A percentile compares a stretch with the other conserved stretches of the same genome.
These are phyloP conservation scores for Blastobasis adustella DNA, from an alignment of 2,888 invertebrate genomes.

Conservation along the genomic window DNA sequence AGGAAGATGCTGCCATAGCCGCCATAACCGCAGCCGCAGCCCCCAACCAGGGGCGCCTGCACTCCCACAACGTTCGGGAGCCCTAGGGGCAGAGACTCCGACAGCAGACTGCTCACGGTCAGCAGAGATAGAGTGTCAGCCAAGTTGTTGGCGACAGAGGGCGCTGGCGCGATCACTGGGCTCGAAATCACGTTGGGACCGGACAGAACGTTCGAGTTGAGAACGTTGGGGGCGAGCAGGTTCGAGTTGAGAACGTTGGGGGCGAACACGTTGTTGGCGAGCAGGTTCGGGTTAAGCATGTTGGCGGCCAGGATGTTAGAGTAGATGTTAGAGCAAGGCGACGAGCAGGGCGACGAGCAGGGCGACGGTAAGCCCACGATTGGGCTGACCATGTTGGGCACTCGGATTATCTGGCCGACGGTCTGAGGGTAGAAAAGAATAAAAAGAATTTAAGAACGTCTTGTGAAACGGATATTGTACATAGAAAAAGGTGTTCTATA, in stretches of 20 bases:
- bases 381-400: too few relatives aligned
- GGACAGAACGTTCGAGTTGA: not conserved
- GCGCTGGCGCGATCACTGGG: constrained; percentile 7
- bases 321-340: too few relatives aligned
- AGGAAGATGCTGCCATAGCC: not conserved
- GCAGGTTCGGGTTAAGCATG: not conserved
- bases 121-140: constrained; percentile 55
- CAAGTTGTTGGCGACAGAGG: constrained; percentile 39
- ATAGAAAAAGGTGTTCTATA: too few relatives aligned
- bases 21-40: constrained; percentile 6
- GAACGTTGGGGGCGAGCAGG: not conserved
- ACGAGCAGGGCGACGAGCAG: too few relatives aligned
- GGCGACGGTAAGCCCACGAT: too few relatives aligned
- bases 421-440: too few relatives aligned
- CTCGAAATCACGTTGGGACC: constrained; percentile 4
- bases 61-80: not conserved
- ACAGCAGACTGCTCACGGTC: constrained; percentile 48
- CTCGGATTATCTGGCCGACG: too few relatives aligned
- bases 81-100: constrained; percentile 41
- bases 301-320: not conserved
- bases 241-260: not conserved
- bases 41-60: too few relatives aligned
- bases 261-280: not conserved
- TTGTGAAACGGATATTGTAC: too few relatives aligned
- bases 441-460: too few relatives aligned